These are phyloP conservation scores for Phenacoccus solenopsis DNA, from an alignment of 1,140 invertebrate genomes.

Conservation along the genomic window DNA sequence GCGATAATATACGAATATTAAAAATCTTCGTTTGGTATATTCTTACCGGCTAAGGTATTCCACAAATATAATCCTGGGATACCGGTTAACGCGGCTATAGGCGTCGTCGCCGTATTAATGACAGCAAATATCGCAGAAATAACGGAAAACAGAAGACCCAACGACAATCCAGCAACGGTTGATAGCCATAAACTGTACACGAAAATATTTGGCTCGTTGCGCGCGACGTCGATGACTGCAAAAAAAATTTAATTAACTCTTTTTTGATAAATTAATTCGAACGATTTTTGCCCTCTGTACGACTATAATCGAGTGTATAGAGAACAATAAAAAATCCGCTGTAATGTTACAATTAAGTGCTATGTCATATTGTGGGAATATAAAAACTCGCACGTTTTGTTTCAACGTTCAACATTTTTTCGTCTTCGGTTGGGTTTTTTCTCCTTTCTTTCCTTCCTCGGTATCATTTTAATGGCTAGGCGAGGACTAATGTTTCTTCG, in stretches of 20 bases:
- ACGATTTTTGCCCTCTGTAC: too few species aligned
- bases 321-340: too few species aligned
- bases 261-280: not conserved
- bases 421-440: not conserved
- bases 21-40: not conserved
- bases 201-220: constrained; percentile 49
- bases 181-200: constrained; percentile 56
- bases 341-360: too few species aligned
- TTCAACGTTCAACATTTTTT: not conserved
- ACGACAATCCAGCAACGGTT: constrained; percentile 49
- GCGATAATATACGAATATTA: not conserved
- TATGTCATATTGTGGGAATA: not conserved
- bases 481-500: not conserved
- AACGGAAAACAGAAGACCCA: constrained; percentile 50
- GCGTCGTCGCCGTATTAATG: constrained; percentile 61
- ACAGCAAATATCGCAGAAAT: constrained; percentile 59
- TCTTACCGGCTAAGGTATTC: constrained; percentile 58
- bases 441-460: not conserved
- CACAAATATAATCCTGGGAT: constrained; percentile 66
- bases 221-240: constrained; percentile 45
- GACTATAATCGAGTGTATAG: too few species aligned
- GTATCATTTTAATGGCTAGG: not conserved
- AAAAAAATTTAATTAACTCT: constrained; percentile 15
- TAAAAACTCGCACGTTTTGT: not conserved
- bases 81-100: constrained; percentile 54